Evolutionary conservation across 2,888 invertebrate species (phyloP).

Genomic region (Cyaniris semiargus): DNA sequence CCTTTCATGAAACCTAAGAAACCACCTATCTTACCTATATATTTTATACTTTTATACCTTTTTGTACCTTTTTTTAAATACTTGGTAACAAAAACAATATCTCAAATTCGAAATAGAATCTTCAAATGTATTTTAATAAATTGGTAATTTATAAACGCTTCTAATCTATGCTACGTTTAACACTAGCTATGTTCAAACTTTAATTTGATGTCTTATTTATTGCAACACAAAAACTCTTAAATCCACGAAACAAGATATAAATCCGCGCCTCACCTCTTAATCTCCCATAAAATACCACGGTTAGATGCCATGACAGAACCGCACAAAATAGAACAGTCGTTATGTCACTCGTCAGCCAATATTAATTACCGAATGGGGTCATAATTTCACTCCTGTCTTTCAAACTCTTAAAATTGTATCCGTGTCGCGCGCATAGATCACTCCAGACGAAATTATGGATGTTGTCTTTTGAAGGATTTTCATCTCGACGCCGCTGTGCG

Average conservation of each 20-base stretch:
- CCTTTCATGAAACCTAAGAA: too few species aligned
- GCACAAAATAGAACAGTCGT: conserved; percentile 47
- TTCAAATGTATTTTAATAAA: neutral
- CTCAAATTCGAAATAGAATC: neutral
- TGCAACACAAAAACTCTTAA: neutral
- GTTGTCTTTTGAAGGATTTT: neutral
- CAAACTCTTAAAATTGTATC: conserved; percentile 58
- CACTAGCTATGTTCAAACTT: neutral
- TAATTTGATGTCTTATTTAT: conserved; percentile 17
- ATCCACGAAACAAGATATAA: conserved; percentile 10
- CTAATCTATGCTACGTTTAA: neutral
- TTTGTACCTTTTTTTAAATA: too few species aligned
- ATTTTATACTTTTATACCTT: too few species aligned
- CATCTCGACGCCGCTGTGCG: neutral
- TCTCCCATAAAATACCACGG: conserved; percentile 13
- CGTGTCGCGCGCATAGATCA: conserved; percentile 57
- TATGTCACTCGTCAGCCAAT: conserved; percentile 64
- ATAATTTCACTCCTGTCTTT: conserved; percentile 65
- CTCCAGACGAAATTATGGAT: conserved; percentile 3
- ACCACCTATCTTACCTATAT: too few species aligned
- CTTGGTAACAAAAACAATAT: too few species aligned
- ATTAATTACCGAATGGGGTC: conserved; percentile 56
- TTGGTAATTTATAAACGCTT: neutral
- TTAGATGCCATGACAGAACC: conserved; percentile 9
- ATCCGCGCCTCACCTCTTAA: conserved; percentile 13